phyloP scores from a whole-genome alignment of 2,888 invertebrate species.

The Eubasilissa splendida region DNA sequence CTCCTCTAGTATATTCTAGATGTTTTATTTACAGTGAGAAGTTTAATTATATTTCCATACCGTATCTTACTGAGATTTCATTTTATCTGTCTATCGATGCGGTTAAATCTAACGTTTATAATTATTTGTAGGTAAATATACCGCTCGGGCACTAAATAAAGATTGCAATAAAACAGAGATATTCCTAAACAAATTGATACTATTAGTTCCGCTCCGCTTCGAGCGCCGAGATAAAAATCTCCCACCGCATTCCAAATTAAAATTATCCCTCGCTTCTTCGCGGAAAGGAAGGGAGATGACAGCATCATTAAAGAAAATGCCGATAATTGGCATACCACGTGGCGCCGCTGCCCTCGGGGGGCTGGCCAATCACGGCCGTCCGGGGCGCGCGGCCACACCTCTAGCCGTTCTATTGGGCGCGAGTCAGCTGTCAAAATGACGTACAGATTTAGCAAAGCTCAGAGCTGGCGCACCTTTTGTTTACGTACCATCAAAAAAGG shows the following conservation, averaged over 20 bases:
- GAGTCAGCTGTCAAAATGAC: background rate
- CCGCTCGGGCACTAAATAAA: background rate
- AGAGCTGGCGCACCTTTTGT: too few species aligned
- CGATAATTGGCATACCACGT: conserved; percentile 19
- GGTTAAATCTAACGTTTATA: too few species aligned
- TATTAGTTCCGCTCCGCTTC: conserved; percentile 13
- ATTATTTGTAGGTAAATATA: too few species aligned
- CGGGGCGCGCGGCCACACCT: background rate
- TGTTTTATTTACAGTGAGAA: too few species aligned
- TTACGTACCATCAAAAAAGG: too few species aligned
- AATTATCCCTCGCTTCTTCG: conserved; percentile 1
- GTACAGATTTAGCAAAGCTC: background rate
- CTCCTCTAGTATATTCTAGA: too few species aligned
- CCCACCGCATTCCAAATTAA: background rate
- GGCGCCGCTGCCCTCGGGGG: conserved; percentile 9
- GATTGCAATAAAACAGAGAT: conserved; percentile 1
- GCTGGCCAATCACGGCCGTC: background rate
- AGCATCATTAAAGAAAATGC: conserved; percentile 24
- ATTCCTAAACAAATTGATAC: conserved; percentile 10
- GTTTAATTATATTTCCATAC: too few species aligned
- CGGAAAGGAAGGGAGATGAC: conserved; percentile 22
- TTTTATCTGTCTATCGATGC: too few species aligned
- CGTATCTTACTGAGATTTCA: too few species aligned
- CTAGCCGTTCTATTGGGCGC: background rate
- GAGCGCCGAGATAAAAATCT: conserved; percentile 14